phyloP scores from a whole-genome alignment of 2,797 vertebrate genomes.

The Acomys russatus region DNA sequence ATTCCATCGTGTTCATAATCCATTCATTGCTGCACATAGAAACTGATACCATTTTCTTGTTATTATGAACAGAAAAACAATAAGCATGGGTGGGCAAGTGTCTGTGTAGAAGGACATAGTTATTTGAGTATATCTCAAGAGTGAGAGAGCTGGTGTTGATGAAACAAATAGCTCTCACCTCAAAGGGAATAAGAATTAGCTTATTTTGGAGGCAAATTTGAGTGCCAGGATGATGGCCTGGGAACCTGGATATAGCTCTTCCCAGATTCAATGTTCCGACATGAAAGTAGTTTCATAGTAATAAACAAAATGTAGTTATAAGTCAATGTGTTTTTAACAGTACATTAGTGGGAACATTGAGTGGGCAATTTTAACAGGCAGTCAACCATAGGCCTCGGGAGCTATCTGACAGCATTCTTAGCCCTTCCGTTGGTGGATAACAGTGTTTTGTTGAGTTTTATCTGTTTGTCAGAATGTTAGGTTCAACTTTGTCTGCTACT shows the following conservation, averaged over 20 bases:
- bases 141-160: not conserved
- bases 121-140: not conserved
- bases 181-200: not conserved
- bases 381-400: not conserved
- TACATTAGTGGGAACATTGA: not conserved
- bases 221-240: not conserved
- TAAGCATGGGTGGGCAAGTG: not conserved
- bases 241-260: not conserved
- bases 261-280: not conserved
- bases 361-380: not conserved
- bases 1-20: not conserved
- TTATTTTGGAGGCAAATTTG: not conserved
- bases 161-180: not conserved
- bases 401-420: not conserved
- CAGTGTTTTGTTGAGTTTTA: not conserved
- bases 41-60: not conserved
- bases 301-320: not conserved
- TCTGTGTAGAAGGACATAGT: not conserved
- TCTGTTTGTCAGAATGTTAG: not conserved
- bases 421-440: not conserved
- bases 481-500: not conserved
- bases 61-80: not conserved
- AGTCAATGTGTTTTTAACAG: not conserved
- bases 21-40: not conserved
- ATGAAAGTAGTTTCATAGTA: not conserved